Conservation (phyloP, 2,113 vertebrate genomes). For the Zapus hudsonius region DNA sequence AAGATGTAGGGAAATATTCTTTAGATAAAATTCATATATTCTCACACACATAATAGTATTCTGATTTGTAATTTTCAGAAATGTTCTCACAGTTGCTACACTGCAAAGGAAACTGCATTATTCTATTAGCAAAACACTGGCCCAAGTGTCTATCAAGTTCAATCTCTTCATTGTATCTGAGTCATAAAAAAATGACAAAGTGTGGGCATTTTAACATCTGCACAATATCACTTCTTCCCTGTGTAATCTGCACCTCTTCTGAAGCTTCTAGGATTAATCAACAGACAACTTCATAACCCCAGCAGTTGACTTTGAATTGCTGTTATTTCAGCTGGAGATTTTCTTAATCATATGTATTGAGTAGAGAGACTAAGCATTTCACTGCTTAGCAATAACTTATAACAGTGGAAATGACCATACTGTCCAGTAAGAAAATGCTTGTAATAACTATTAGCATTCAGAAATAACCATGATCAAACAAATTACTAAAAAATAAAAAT, state of each 20-base stretch:
- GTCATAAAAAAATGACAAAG: neutral
- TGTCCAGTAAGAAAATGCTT: neutral
- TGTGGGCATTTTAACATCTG: neutral
- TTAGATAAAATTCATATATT: neutral
- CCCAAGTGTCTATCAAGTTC: neutral
- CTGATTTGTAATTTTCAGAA: conserved; percentile 38
- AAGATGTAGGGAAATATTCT: neutral
- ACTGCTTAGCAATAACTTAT: neutral
- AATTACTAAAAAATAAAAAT: neutral
- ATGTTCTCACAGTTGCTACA: neutral
- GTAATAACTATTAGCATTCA: neutral
- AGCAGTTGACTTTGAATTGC: conserved; percentile 7
- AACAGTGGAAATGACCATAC: neutral
- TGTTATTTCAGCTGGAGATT: neutral
- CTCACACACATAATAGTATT: neutral
- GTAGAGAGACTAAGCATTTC: neutral
- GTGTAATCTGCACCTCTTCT: neutral
- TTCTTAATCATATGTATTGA: neutral
- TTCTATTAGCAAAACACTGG: neutral
- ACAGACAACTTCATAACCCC: neutral
- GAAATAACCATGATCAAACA: neutral
- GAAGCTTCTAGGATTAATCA: conserved; percentile 40
- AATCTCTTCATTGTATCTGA: neutral
- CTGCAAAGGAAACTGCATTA: neutral
- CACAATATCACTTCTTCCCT: neutral